phyloP scores from a whole-genome alignment of 2,113 vertebrate genomes.

The Hiodon tergisus region DNA sequence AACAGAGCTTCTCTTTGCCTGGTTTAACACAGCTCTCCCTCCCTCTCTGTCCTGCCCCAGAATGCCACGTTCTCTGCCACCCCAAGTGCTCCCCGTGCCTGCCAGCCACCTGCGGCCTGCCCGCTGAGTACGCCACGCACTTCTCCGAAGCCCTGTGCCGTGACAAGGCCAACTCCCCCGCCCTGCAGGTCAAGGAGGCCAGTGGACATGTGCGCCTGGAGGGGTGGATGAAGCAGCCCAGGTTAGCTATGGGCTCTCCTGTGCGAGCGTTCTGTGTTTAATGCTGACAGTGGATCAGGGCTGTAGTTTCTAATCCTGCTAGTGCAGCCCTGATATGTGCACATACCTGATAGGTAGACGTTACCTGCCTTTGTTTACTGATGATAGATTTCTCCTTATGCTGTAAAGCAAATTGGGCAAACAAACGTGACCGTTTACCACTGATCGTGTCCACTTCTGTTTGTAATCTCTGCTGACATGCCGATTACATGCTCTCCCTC shows the following conservation, averaged over 20 bases:
- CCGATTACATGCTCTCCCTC: not conserved
- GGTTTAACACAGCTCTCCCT: not conserved
- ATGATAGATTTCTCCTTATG: not conserved
- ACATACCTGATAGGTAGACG: no score
- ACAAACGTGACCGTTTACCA: not conserved
- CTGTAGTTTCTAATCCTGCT: no score
- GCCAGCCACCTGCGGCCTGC: conserved; percentile 92
- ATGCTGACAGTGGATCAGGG: not conserved
- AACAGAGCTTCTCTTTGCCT: not conserved
- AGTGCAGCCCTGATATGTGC: no score
- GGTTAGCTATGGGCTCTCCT: conserved; percentile 55
- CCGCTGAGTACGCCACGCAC: conserved; percentile 84
- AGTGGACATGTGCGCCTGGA: conserved; percentile 81
- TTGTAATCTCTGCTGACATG: no score
- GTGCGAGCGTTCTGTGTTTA: not conserved
- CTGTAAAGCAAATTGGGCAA: not conserved
- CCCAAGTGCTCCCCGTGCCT: conserved; percentile 96
- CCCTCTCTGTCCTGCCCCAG: conserved; percentile 49
- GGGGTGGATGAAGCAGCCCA: conserved; percentile 98
- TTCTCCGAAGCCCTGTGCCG: conserved; percentile 91
- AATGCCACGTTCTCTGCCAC: conserved; percentile 93
- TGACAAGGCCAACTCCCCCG: conserved; percentile 90
- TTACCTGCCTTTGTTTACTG: no score
- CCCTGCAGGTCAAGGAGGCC: conserved; percentile 86
- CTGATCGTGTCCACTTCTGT: no score